Evolutionary conservation across 2,888 invertebrate species (phyloP), one percentile per base, ranked within the genome.

Genomic region (Dryomyza anilis): DNA sequence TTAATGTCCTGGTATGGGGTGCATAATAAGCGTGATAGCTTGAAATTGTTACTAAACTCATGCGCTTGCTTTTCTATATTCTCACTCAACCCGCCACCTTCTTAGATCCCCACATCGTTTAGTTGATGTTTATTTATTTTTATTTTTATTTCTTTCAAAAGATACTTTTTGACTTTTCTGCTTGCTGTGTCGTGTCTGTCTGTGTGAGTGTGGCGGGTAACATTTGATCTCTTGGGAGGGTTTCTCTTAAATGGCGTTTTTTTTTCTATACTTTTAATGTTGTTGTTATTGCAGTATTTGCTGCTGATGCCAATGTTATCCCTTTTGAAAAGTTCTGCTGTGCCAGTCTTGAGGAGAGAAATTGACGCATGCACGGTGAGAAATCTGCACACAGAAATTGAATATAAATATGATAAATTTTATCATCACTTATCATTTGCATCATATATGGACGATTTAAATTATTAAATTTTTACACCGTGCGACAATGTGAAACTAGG

Each of bases 161-260:
- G 33, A 36, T 36, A 55, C 55, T 55, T 55, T 33, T 14, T 39
- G 55, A 23, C n/a, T 55, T 55, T 36, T 36, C 25, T 2, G 1
- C 25, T 21, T 50, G 14, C 25, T 7, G 48, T 21, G 21, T 19
- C 21, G 19, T 55, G 33, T 19, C 19, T 55, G 55, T 33, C 27
- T 55, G 33, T 36, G 14, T 36, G 16, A 8, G 10, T 30, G 19
- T 16, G 33, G 36, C 55, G 33, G 36, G 21, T 36, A 55, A 21
- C 19, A 19, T 19, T 23, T 55, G 55, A 55, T 55, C 55, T 55
- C 55, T 36, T 16, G 55, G 55, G 55, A 55, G 55, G 55, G 21
- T 55, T 55, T 55, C 36, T 14, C 55, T 55, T 55, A 55, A 55
- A 55, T 55, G 36, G 55, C 55, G 36, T 36, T 55, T 21, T 55